phyloP scores from a whole-genome alignment of 1,140 invertebrate species.

The Aphis gossypii region DNA sequence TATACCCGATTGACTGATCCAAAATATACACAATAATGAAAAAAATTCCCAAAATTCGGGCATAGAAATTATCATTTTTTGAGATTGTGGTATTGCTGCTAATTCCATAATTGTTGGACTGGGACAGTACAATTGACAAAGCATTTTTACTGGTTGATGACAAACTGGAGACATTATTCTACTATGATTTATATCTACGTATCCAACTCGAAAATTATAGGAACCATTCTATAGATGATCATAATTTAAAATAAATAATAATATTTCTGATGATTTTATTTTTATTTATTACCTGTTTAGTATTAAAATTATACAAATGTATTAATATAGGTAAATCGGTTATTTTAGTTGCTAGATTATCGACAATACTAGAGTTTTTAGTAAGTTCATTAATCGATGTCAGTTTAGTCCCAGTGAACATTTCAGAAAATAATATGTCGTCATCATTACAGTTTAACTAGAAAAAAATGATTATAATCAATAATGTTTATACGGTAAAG shows the following conservation, averaged over 20 bases:
- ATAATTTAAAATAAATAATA: neutral
- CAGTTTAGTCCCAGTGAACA: neutral
- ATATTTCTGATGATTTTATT: neutral
- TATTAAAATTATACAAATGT: neutral
- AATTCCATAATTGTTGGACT: constrained; percentile 8
- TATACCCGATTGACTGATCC: constrained; percentile 12
- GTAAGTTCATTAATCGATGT: neutral
- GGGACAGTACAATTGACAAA: neutral
- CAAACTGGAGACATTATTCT: neutral
- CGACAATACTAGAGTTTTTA: neutral
- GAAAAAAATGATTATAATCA: neutral
- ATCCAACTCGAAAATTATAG: constrained; percentile 12
- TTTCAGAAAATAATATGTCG: neutral
- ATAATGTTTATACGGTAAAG: neutral
- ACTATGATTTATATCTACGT: neutral
- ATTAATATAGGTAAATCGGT: neutral
- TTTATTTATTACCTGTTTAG: neutral
- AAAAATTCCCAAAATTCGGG: constrained; percentile 35
- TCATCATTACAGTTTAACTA: neutral
- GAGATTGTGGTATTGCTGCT: neutral
- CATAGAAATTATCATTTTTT: neutral
- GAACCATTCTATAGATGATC: neutral
- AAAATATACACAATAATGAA: constrained; percentile 22
- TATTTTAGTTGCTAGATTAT: neutral
- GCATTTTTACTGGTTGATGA: too few relatives aligned